Evolutionary conservation across 1,140 invertebrate genomes (phyloP).

Genomic region (Cherax destructor): DNA sequence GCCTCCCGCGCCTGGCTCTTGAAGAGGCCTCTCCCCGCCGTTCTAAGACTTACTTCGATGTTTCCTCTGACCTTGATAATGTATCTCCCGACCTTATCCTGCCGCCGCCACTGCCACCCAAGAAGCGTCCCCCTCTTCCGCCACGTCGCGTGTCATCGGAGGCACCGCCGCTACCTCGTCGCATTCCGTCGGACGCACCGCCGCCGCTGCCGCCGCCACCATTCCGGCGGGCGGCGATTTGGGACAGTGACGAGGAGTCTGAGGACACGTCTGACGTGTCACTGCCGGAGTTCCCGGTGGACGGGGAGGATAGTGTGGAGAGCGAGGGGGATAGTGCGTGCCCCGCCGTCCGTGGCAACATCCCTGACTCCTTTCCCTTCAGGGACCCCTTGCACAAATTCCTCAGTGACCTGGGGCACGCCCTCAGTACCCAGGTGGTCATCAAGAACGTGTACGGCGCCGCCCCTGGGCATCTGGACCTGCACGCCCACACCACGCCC

Average conservation of each 20-base stretch:
- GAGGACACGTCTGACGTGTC: conserved; percentile 59
- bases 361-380: conserved; percentile 58
- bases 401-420: conserved; percentile 62
- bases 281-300: conserved; percentile 59
- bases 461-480: conserved; percentile 38
- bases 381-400: conserved; percentile 63
- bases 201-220: conserved; percentile 25
- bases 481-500: conserved; percentile 51
- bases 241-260: conserved; percentile 55
- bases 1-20: not conserved
- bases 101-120: conserved; percentile 65
- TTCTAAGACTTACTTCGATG: conserved; percentile 6
- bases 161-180: conserved; percentile 16
- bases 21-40: conserved; percentile 9
- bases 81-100: conserved; percentile 34
- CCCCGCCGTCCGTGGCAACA: conserved; percentile 53
- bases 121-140: conserved; percentile 63
- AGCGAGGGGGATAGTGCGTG: not conserved
- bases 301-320: conserved; percentile 60
- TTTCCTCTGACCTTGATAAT: conserved; percentile 17
- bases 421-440: conserved; percentile 62
- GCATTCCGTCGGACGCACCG: conserved; percentile 4
- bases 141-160: conserved; percentile 54
- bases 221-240: not conserved
- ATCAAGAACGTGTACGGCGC: conserved; percentile 62